These are phyloP conservation scores for Buceros bicornis DNA, from an alignment of 2,797 vertebrate species.

Conservation along the genomic window DNA sequence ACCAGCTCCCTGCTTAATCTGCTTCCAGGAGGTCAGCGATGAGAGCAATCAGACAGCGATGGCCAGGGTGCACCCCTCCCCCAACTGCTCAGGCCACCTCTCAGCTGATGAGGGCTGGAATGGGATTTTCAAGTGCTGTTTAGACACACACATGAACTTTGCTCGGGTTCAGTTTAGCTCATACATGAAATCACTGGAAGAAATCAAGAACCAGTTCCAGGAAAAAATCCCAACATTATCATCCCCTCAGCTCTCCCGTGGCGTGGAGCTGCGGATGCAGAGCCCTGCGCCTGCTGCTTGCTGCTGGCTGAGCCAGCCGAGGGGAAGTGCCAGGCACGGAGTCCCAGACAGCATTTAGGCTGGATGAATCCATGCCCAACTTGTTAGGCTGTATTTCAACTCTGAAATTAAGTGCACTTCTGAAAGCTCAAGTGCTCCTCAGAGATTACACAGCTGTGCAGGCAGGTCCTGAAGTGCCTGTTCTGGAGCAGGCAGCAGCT, in stretches of 20 bases:
- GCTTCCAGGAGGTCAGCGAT: neutral
- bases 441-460: neutral
- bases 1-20: neutral
- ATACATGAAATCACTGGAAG: conserved; percentile 23
- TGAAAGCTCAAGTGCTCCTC: conserved; percentile 44
- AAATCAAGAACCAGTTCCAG: conserved; percentile 18
- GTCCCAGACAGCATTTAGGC: neutral
- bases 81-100: neutral
- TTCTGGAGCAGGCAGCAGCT: neutral
- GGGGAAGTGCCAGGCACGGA: neutral
- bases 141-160: neutral
- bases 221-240: neutral
- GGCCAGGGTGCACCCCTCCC: accelerated
- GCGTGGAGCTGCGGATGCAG: neutral
- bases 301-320: neutral
- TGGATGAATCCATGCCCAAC: conserved; percentile 52
- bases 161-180: neutral
- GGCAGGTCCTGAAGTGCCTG: neutral
- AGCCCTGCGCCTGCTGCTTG: neutral
- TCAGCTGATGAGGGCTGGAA: neutral
- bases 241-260: accelerated
- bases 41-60: accelerated
- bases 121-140: neutral
- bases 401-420: conserved; percentile 59
- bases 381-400: conserved; percentile 39